These are phyloP conservation scores for Microctonus hyperodae DNA, from an alignment of 2,888 invertebrate genomes.

Conservation along the genomic window DNA sequence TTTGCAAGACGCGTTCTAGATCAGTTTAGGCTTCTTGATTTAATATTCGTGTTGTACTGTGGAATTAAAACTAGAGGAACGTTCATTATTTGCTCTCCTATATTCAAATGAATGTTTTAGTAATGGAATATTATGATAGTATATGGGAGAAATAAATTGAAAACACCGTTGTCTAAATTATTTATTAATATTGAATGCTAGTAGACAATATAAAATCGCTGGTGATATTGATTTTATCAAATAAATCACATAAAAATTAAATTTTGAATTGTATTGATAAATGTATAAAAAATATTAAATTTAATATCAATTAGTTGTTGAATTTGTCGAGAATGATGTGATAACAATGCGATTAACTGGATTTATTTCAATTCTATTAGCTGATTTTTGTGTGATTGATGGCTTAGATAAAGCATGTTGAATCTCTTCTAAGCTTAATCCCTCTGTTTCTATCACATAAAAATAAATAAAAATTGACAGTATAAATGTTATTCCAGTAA, in stretches of 20 bases:
- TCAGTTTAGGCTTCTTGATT: slow-evolving; percentile 27
- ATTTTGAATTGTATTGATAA: too few species aligned
- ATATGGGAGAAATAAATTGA: too few species aligned
- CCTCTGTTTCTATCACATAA: slow-evolving; percentile 60
- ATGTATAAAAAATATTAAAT: background rate
- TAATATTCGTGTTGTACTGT: slow-evolving; percentile 29
- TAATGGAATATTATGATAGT: background rate
- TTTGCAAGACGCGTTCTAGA: slow-evolving; percentile 13
- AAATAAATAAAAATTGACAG: slow-evolving; percentile 56
- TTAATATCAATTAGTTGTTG: slow-evolving; percentile 2
- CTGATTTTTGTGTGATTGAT: background rate
- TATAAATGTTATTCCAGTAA: slow-evolving; percentile 51
- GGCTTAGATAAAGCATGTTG: slow-evolving; percentile 48
- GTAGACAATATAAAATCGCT: too few species aligned
- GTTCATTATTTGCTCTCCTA: background rate
- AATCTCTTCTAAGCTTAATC: slow-evolving; percentile 59
- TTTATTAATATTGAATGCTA: too few species aligned
- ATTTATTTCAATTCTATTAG: slow-evolving; percentile 8
- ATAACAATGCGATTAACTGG: slow-evolving; percentile 5
- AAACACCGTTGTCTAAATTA: background rate
- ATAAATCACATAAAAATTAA: too few species aligned
- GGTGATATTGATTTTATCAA: too few species aligned
- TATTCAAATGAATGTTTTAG: background rate
- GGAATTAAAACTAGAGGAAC: background rate
- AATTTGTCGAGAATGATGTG: slow-evolving; percentile 10